Evolutionary conservation across 2,888 invertebrate species (phyloP).

Genomic region (Brachypalpus laphriformis): DNA sequence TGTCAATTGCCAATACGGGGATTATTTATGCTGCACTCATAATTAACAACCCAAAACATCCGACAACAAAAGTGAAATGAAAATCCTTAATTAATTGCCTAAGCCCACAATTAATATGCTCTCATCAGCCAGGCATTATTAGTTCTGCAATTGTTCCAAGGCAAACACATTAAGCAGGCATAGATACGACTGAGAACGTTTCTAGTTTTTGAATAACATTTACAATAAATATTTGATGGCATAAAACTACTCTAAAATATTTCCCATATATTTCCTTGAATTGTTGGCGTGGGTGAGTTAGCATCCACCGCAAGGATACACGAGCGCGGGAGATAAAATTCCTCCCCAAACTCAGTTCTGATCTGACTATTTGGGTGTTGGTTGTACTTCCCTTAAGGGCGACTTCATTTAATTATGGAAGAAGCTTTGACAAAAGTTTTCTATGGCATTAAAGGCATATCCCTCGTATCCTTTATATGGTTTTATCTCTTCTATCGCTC

Average conservation of each 20-base stretch:
- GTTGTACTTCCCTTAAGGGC: conserved; percentile 42
- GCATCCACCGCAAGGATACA: conserved; percentile 40
- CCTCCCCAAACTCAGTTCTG: neutral
- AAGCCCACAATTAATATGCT: conserved; percentile 56
- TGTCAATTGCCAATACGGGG: conserved; percentile 52
- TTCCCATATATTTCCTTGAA: conserved; percentile 1
- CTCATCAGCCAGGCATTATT: conserved; percentile 30
- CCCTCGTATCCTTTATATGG: conserved; percentile 1
- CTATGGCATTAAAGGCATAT: conserved; percentile 35
- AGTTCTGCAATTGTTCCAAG: conserved; percentile 51
- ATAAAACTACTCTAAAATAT: conserved; percentile 41
- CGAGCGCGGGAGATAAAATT: neutral
- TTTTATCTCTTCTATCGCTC: conserved; percentile 7
- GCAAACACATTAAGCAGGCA: conserved; percentile 22
- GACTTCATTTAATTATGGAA: conserved; percentile 68
- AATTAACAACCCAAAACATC: conserved; percentile 54
- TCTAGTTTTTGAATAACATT: conserved; percentile 62
- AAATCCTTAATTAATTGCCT: conserved; percentile 67
- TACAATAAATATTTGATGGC: conserved; percentile 65
- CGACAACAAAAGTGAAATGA: conserved; percentile 46
- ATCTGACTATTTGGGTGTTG: conserved; percentile 4
- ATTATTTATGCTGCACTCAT: conserved; percentile 63
- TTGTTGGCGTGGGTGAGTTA: neutral
- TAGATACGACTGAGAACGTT: conserved; percentile 7
- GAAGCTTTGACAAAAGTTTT: conserved; percentile 56